phyloP scores from a whole-genome alignment of 1,140 invertebrate genomes.

The Ceratina japonica region DNA sequence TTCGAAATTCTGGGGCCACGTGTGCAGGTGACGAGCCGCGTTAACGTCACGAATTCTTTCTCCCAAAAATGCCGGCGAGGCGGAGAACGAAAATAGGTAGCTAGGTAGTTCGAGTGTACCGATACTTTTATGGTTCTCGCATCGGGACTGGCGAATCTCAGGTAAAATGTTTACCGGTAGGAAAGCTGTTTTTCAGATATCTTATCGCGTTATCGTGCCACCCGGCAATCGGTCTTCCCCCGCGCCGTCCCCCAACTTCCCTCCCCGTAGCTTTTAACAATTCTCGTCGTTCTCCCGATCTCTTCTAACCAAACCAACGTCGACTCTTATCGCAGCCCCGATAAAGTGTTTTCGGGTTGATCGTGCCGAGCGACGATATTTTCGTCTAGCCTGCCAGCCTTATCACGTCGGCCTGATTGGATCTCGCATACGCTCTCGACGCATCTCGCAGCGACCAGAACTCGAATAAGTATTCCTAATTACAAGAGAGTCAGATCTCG shows the following conservation, averaged over 20 bases:
- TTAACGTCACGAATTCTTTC: background rate
- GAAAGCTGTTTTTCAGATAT: slow-evolving; percentile 73
- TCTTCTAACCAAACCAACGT: too few species aligned
- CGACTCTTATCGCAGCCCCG: slow-evolving; percentile 6
- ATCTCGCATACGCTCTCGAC: background rate
- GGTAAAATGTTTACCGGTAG: slow-evolving; percentile 49
- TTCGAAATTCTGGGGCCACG: background rate
- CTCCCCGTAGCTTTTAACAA: slow-evolving; percentile 4
- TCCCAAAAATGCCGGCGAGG: background rate
- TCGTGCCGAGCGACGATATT: slow-evolving; percentile 30
- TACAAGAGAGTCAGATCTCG: too few species aligned
- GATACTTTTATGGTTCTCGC: too few species aligned
- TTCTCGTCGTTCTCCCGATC: background rate
- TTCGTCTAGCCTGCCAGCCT: slow-evolving; percentile 24
- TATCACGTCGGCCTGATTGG: slow-evolving; percentile 18
- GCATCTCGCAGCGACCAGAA: too few species aligned
- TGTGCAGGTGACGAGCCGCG: background rate
- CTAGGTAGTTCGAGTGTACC: too few species aligned
- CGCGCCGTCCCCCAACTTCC: background rate
- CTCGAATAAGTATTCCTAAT: too few species aligned
- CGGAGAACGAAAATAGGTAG: too few species aligned
- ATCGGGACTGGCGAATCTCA: background rate
- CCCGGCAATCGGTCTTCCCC: slow-evolving; percentile 25
- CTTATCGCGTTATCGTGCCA: slow-evolving; percentile 70
- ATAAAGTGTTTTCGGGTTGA: slow-evolving; percentile 47